Conservation (phyloP, 2,797 vertebrate genomes). For the Pipistrellus nathusii region DNA sequence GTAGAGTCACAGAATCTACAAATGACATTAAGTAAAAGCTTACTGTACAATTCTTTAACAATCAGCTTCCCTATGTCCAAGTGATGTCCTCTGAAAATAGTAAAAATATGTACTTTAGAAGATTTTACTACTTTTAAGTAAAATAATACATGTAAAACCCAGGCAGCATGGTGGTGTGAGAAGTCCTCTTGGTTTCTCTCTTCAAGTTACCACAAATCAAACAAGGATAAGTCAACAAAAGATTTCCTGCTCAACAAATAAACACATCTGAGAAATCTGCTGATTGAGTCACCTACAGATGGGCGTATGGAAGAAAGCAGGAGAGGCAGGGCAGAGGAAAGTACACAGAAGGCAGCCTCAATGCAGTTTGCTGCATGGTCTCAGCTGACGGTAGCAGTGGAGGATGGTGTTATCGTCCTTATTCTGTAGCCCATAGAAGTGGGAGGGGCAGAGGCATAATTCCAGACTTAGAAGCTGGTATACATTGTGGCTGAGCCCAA, state of each 20-base stretch:
- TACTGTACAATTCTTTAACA: neutral
- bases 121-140: neutral
- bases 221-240: neutral
- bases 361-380: neutral
- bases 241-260: neutral
- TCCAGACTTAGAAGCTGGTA: neutral
- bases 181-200: neutral
- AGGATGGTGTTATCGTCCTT: too few species aligned
- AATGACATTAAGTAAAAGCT: neutral
- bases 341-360: neutral
- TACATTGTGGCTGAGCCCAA: neutral
- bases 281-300: too few species aligned
- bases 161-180: neutral
- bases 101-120: neutral
- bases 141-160: neutral
- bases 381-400: neutral
- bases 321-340: neutral
- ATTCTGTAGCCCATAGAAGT: neutral
- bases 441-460: neutral
- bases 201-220: neutral
- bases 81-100: neutral
- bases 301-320: too few species aligned
- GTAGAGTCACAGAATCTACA: neutral
- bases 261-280: neutral
- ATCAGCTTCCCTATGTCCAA: neutral